phyloP scores from a whole-genome alignment of 2,113 vertebrate species.

The Eptesicus fuscus region DNA sequence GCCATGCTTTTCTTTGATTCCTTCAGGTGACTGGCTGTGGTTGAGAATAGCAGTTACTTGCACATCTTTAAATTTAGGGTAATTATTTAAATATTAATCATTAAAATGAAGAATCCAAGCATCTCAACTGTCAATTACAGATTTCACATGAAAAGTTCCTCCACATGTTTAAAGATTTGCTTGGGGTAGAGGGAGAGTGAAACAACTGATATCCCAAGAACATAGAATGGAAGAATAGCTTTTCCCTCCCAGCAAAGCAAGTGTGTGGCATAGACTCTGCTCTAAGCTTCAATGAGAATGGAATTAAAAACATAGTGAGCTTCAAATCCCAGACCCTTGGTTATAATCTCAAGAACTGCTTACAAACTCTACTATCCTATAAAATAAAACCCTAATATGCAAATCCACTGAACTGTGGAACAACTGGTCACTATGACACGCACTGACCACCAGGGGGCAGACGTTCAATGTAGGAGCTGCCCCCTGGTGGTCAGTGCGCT shows the following conservation, averaged over 20 bases:
- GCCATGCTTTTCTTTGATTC: background rate
- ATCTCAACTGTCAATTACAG: background rate
- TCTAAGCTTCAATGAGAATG: slow-evolving; percentile 39
- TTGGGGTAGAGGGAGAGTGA: background rate
- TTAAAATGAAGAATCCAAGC: background rate
- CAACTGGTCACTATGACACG: too few species aligned
- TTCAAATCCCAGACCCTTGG: slow-evolving; percentile 34
- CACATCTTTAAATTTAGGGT: background rate
- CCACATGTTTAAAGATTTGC: background rate
- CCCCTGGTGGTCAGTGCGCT: too few species aligned
- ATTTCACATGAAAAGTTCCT: background rate
- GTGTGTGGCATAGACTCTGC: background rate
- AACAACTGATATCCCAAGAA: background rate
- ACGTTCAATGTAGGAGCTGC: too few species aligned
- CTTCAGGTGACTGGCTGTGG: background rate
- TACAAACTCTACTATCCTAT: background rate
- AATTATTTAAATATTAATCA: background rate
- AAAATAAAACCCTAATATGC: too few species aligned
- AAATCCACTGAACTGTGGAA: too few species aligned
- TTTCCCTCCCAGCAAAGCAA: slow-evolving; percentile 35
- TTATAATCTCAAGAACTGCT: background rate
- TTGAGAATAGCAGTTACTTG: background rate
- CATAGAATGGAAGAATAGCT: background rate
- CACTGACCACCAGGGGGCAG: too few species aligned
- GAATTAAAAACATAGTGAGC: slow-evolving; percentile 31